phyloP scores from a whole-genome alignment of 2,888 invertebrate species.

The Salpingus planirostris region DNA sequence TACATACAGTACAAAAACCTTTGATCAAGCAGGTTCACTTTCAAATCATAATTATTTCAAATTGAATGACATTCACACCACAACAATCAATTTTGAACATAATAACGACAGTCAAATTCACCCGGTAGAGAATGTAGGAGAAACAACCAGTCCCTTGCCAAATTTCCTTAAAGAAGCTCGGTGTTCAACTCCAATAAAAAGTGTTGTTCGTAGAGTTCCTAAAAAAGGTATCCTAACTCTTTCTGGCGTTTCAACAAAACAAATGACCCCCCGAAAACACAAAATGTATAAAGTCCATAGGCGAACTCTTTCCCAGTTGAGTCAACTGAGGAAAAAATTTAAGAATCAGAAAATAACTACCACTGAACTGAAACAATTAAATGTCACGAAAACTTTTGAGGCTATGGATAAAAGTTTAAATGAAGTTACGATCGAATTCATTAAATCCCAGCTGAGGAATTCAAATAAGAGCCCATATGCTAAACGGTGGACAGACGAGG shows the following conservation, averaged over 20 bases:
- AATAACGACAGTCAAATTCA: not conserved
- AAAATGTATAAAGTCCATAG: not conserved
- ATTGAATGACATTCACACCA: too few relatives aligned
- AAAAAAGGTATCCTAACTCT: not conserved
- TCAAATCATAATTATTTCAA: too few relatives aligned
- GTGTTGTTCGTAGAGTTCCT: too few relatives aligned
- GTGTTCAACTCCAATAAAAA: too few relatives aligned
- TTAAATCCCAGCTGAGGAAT: constrained; percentile 18
- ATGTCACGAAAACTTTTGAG: constrained; percentile 9
- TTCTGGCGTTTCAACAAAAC: not conserved
- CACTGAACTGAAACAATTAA: constrained; percentile 4
- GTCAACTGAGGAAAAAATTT: not conserved
- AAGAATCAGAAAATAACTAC: not conserved
- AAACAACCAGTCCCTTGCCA: too few relatives aligned
- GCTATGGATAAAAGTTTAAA: constrained; percentile 15
- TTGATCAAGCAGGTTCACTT: too few relatives aligned
- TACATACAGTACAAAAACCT: too few relatives aligned
- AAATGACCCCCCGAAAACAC: not conserved
- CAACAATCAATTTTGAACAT: too few relatives aligned
- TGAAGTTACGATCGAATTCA: constrained; percentile 17
- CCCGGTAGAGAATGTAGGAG: too few relatives aligned
- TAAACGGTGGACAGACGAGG: constrained; percentile 14
- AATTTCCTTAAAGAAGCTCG: too few relatives aligned
- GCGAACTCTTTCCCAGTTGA: not conserved
- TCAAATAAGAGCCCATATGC: constrained; percentile 5